Evolutionary conservation across 2,888 invertebrate genomes (phyloP), one percentile per base, ranked within the genome.

Genomic region (Nemotelus nigrinus): DNA sequence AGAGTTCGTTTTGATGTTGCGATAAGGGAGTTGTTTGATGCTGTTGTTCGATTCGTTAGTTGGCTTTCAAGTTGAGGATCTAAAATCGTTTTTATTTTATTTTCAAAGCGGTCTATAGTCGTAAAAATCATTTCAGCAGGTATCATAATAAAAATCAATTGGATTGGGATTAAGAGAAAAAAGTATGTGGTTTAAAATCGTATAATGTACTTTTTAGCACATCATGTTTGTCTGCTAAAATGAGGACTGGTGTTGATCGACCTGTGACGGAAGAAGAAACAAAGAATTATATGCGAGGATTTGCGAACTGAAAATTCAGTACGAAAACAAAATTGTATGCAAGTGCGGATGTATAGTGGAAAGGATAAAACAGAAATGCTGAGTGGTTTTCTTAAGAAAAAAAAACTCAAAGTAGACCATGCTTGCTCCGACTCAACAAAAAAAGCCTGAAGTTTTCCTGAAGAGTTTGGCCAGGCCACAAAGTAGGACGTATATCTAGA

Each of bases 1-100:
- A 25, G 25, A 77, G 67, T 80, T 78, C 83, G 82, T 81, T 82
- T 82, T 81, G 65, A 76, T 64, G 76, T 25, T 44, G 44, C 10
- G 25, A 53, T 65, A 65, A 65, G 53, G 44, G 65, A 53, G 48
- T 72, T 39, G 65, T 39, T 58, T 55, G 48, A 6, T 63, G 8
- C 39, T 4, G 47, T 60, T 39, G 47, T 60, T 60, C 45, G 53
- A 53, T 70, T 70, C 70, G 70, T 70, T 70, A 68, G 67, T 70
- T 53, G 55, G 10, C 50, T 70, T 70, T 70, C 53, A 70, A 70
- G 55, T 55, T 43, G 10, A 55, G 3, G 41, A 25, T 55, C 43
- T 70, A 10, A 55, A 44, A 8, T 43, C 47, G 47, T 53, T 39
- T 47, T 50, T 53, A 2, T 50, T 41, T 70, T 7, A 2, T 47